Conservation (phyloP, 1,140 invertebrate genomes). For the Bombus ignitus region DNA sequence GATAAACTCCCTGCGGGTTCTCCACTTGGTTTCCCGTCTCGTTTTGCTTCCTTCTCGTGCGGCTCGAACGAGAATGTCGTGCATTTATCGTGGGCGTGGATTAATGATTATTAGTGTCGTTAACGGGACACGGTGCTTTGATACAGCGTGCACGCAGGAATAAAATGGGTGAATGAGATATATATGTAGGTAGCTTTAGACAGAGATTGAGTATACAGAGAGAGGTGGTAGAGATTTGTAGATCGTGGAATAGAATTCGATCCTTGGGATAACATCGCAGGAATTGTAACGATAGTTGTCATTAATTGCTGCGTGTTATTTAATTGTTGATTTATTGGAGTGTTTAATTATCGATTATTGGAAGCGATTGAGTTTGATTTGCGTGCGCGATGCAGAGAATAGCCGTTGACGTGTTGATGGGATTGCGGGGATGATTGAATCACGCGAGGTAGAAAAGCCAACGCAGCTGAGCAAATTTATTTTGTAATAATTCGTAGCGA, state of each 20-base stretch:
- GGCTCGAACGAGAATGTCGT: background rate
- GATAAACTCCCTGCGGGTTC: background rate
- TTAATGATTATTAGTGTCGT: slow-evolving; percentile 17
- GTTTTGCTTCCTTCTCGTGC: slow-evolving; percentile 14
- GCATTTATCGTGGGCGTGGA: background rate
- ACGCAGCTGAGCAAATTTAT: too few species aligned
- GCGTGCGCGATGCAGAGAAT: background rate
- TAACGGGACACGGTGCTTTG: background rate
- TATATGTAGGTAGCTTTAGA: background rate
- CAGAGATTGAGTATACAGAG: background rate
- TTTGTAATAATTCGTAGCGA: too few species aligned
- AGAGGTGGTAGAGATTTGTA: background rate
- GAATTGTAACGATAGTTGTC: background rate
- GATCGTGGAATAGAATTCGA: background rate
- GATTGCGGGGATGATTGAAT: too few species aligned
- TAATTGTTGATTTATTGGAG: background rate
- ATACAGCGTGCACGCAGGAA: background rate
- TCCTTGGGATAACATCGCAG: background rate
- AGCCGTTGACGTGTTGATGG: too few species aligned
- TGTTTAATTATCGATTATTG: background rate
- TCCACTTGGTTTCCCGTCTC: background rate
- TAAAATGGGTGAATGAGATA: background rate
- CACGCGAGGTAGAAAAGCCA: too few species aligned
- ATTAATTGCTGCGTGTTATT: background rate
- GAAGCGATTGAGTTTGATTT: background rate